Evolutionary conservation across 92 coral and sea anemone genomes (phyloP), one percentile per base, ranked within the genome.

Genomic region (Pocillopora meandrina): DNA sequence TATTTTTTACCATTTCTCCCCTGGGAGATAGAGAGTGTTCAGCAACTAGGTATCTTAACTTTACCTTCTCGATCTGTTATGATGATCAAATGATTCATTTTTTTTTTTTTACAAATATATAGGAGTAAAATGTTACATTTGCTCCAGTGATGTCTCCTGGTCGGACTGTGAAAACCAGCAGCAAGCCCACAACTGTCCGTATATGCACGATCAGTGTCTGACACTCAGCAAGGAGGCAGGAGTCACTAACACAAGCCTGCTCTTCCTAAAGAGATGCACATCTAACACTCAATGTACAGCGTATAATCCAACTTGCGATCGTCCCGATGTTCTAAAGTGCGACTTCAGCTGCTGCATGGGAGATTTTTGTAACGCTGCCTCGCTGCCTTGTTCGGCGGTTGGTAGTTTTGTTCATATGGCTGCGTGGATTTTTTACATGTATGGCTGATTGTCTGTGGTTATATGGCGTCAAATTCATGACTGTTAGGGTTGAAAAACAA

Each of bases 341-440:
- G 88, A 84, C 70, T 77, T 84, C 26, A 76, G 82, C 47, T 84
- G 88, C 56, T 84, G 88, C 16, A 84, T 84, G 88, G 88, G 82
- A 1, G 82, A 76, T 61, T 42, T 57, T 21, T 84, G 88, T 16
- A 84, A 84, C 70, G 17, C 73, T 14, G 88, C 68, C 16, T 66
- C 77, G 12, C 31, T 20, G 42, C 17, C 17, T 10, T 20, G 47
- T 14, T 9, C 35, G 8, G 26, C 20, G n/a, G 12, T 71, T 12
- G 70, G 49, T 16, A 69, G 55, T 35, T 59, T 81, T 14, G 70
- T 75, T 35, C 31, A 31, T 1, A 11, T 81, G 77, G 36, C 49
- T 35, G 34, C 49, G 60, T 57, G 59, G 67, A 57, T 57, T 81
- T 36, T 6, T 34, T 69, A 33, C 76, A 57, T 57, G 68, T 81